phyloP scores from a whole-genome alignment of 2,888 invertebrate genomes.

The Eustalomyia histrio region DNA sequence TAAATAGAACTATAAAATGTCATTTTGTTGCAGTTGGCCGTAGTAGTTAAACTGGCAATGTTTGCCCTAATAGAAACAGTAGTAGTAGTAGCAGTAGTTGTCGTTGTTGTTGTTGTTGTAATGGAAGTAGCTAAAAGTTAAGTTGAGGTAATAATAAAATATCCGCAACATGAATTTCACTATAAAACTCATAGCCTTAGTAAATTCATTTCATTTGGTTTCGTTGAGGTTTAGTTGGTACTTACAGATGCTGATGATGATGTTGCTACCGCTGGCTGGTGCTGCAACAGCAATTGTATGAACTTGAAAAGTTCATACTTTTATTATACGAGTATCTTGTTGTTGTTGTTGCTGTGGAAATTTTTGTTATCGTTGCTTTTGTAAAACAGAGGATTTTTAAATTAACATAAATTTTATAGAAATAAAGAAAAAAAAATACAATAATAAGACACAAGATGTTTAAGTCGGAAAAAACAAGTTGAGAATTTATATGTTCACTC shows the following conservation, averaged over 20 bases:
- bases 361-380: slow-evolving; percentile 1
- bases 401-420: slow-evolving; percentile 61
- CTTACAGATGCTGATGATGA: slow-evolving; percentile 9
- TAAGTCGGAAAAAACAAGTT: slow-evolving; percentile 43
- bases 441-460: slow-evolving; percentile 16
- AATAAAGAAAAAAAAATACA: slow-evolving; percentile 10
- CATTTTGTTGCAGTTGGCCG: slow-evolving; percentile 25
- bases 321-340: slow-evolving; percentile 38
- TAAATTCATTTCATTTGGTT: slow-evolving; percentile 58
- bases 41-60: neutral
- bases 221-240: slow-evolving; percentile 40
- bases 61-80: neutral
- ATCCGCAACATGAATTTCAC: slow-evolving; percentile 52
- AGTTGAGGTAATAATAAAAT: slow-evolving; percentile 60
- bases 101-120: neutral
- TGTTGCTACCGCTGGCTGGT: too few species aligned
- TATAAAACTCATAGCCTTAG: slow-evolving; percentile 47
- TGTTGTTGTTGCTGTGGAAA: neutral
- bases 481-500: slow-evolving; percentile 60
- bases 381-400: slow-evolving; percentile 57
- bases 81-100: neutral
- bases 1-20: slow-evolving; percentile 52
- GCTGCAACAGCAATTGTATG: slow-evolving; percentile 14
- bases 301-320: slow-evolving; percentile 60
- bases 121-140: slow-evolving; percentile 27